A percentile compares a stretch with the other conserved stretches of the same genome.
Evolutionary conservation across 2,888 invertebrate genomes (phyloP).

Genomic region (Temnothorax unifasciatus): DNA sequence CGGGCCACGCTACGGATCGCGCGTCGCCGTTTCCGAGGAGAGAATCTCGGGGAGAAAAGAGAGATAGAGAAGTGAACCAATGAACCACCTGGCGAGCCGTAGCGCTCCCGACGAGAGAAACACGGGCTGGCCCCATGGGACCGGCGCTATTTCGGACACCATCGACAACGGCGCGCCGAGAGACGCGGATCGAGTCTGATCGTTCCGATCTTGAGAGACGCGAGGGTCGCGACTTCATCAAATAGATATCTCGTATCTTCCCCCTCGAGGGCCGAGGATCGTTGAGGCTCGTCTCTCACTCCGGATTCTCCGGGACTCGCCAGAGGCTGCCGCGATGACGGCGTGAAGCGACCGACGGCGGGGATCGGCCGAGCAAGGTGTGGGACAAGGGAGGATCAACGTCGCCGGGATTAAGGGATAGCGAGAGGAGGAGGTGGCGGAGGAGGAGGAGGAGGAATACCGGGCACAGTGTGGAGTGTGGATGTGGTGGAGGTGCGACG

Average conservation of each 20-base stretch:
- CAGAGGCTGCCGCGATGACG: conserved; percentile 4
- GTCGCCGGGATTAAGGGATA: neutral
- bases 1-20: neutral
- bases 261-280: neutral
- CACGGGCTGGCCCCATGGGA: conserved; percentile 75
- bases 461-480: conserved; percentile 71
- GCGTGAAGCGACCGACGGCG: conserved; percentile 27
- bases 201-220: neutral
- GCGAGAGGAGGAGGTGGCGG: neutral
- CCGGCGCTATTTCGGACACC: conserved; percentile 62
- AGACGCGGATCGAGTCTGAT: conserved; percentile 58
- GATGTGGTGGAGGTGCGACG: conserved; percentile 72
- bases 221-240: neutral
- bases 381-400: conserved; percentile 1
- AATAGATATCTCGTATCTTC: neutral
- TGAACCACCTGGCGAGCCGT: conserved; percentile 65
- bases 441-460: conserved; percentile 14
- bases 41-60: neutral
- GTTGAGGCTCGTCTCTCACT: neutral
- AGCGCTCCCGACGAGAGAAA: conserved; percentile 69
- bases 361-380: neutral
- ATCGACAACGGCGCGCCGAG: conserved; percentile 60
- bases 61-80: conserved; percentile 48
- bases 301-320: neutral
- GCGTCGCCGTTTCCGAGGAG: neutral